Evolutionary conservation across 2,888 invertebrate genomes (phyloP).

Genomic region (Lepidocyrtoides sp.): DNA sequence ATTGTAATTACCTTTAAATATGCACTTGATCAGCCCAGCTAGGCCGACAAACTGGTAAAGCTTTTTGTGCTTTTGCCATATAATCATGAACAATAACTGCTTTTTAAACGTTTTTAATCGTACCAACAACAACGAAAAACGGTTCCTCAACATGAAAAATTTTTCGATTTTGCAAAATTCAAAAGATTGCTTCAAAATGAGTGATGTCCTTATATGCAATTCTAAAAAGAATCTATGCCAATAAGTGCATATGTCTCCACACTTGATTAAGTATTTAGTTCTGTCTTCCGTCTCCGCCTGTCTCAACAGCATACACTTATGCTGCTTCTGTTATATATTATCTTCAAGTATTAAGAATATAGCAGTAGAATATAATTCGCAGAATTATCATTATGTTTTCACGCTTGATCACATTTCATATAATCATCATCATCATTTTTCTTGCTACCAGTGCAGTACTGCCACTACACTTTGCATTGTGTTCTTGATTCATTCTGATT

Average conservation of each 20-base stretch:
- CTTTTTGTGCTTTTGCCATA: too few relatives aligned
- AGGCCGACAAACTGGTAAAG: too few relatives aligned
- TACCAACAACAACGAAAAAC: neutral
- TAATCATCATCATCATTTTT: conserved; percentile 17
- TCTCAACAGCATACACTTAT: neutral
- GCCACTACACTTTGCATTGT: neutral
- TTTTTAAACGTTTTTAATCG: neutral
- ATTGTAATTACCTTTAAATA: conserved; percentile 22
- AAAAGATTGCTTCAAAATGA: neutral
- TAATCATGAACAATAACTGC: too few relatives aligned
- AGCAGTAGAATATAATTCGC: conserved; percentile 4
- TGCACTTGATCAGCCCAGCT: neutral
- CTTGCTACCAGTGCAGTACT: neutral
- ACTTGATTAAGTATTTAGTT: conserved; percentile 69
- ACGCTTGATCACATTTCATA: conserved; percentile 58
- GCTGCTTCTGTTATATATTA: too few relatives aligned
- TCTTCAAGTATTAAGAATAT: too few relatives aligned
- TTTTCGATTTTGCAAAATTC: neutral
- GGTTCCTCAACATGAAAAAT: neutral
- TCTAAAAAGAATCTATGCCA: neutral
- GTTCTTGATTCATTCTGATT: conserved; percentile 23
- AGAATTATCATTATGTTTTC: conserved; percentile 40
- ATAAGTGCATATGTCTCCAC: conserved; percentile 33
- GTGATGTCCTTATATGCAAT: neutral
- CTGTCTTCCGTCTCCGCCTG: neutral